Base-by-base conservation (phyloP, 2,888 invertebrate species). In the Crepidodera aurea region DNA sequence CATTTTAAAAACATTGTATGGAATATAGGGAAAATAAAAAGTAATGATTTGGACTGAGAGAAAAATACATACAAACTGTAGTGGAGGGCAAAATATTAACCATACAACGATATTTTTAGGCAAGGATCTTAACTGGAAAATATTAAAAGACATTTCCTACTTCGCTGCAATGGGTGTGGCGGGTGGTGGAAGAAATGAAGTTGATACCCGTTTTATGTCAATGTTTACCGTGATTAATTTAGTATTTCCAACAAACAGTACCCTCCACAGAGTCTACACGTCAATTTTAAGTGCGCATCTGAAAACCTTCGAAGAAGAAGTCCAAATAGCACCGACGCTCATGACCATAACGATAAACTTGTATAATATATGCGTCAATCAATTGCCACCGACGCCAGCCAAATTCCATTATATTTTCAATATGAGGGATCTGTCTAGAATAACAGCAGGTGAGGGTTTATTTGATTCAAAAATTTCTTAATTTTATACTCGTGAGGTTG, bases 341-440 rank as follows among this genome's bases (percentile, higher is more conserved):
- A 89, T 95, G 1, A 82, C 86, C 51, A 90, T 93, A 83, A 96
- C 94, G 0, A 82, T 96, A 67, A 86, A 90, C 64, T 81, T 96
- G 12, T 96, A 94, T 77, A 90, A 92, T 86, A 91, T 88, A 75
- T 67, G 93, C 37, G 87, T 91, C 63, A 83, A 85, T 15, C 91
- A 93, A 64, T 82, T 96, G 55, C 93, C 95, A 0, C 94, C 96
- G 1, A 96, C 95, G 0, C 96, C 96, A 0, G 90, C 91, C 3
- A 95, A 94, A 81, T 96, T 96, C 82, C 96, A 96, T 83, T 96
- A 96, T 82, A 92, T 95, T 70, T 96, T 96, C 83, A 96, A 96
- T 82, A 86, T 96, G 80, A 87, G 95, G 44, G 96, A 96, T 82
- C 81, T 96, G 69, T 95, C 95, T 0, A 87, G 94, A 59, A 88